Conservation (phyloP, 2,113 vertebrate species). For the Setophaga petechia region DNA sequence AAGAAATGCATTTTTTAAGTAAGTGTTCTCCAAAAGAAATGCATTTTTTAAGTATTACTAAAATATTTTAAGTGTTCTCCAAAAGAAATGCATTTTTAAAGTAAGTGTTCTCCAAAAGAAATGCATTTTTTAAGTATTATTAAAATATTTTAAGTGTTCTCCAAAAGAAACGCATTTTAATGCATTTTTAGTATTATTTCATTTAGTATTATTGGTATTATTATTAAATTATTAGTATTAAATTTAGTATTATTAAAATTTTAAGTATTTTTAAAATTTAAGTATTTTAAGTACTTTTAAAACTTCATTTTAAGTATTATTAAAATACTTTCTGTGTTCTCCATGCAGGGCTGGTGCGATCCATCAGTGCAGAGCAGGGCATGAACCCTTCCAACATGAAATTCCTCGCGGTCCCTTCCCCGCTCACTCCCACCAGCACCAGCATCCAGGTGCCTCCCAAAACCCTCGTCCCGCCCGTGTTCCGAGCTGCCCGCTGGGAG, state of each 20-base stretch:
- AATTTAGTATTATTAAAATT: too few relatives aligned
- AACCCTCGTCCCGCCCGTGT: not conserved
- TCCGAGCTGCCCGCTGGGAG: not conserved
- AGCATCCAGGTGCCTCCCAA: not conserved
- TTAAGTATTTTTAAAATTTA: too few relatives aligned
- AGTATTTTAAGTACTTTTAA: too few relatives aligned
- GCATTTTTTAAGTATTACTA: too few relatives aligned
- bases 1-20: not conserved
- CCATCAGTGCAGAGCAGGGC: not conserved
- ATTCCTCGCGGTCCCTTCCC: not conserved
- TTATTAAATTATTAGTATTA: too few relatives aligned
- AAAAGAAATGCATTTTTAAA: not conserved
- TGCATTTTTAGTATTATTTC: too few relatives aligned
- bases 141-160: not conserved
- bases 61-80: too few relatives aligned
- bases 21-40: too few relatives aligned
- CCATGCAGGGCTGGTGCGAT: not conserved
- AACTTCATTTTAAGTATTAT: not conserved
- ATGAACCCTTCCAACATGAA: not conserved
- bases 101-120: not conserved
- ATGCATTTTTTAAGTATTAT: not conserved
- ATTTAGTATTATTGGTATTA: too few relatives aligned
- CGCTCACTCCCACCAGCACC: not conserved
- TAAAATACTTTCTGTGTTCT: too few relatives aligned
- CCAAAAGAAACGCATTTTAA: not conserved